Percentiles rank a stretch among this genome's conserved stretches.
These are phyloP conservation scores for Drosophila seguyi DNA, from an alignment of 1,140 invertebrate genomes.

Conservation along the genomic window DNA sequence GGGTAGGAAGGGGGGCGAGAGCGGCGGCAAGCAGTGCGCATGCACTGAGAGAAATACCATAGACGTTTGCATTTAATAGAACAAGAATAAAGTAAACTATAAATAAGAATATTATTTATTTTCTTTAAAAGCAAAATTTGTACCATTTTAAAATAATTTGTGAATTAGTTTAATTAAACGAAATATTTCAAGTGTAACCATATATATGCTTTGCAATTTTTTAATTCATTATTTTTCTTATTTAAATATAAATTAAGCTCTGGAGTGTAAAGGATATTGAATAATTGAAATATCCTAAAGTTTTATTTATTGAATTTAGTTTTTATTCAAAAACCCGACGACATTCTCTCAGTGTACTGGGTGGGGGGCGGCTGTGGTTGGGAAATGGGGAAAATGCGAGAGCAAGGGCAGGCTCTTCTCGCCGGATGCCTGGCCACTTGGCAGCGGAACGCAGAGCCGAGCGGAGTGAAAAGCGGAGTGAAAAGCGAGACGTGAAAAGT, in stretches of 20 bases:
- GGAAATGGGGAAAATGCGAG: conserved; percentile 26
- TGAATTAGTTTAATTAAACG: background rate
- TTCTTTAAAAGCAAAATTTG: background rate
- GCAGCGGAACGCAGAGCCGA: conserved; percentile 22
- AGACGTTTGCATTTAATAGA: background rate
- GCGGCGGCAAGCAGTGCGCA: conserved; percentile 1
- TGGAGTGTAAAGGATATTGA: background rate
- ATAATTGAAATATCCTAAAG: background rate
- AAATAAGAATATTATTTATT: background rate
- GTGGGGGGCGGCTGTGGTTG: background rate
- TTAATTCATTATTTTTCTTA: too few relatives aligned
- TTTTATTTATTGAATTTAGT: background rate
- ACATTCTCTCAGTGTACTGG: conserved; percentile 1
- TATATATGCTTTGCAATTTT: too few relatives aligned
- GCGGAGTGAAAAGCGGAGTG: conserved; percentile 20
- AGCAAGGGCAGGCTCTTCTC: conserved; percentile 21
- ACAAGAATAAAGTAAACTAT: background rate
- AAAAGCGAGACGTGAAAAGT: background rate
- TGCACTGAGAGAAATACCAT: background rate
- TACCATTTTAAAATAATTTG: background rate
- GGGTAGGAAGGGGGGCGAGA: background rate
- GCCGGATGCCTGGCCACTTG: conserved; percentile 37
- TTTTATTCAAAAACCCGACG: background rate
- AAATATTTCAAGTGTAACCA: too few relatives aligned
- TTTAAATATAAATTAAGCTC: too few relatives aligned